Evolutionary conservation across 2,113 vertebrate genomes (phyloP).

Genomic region (Poeciliopsis prolifica): DNA sequence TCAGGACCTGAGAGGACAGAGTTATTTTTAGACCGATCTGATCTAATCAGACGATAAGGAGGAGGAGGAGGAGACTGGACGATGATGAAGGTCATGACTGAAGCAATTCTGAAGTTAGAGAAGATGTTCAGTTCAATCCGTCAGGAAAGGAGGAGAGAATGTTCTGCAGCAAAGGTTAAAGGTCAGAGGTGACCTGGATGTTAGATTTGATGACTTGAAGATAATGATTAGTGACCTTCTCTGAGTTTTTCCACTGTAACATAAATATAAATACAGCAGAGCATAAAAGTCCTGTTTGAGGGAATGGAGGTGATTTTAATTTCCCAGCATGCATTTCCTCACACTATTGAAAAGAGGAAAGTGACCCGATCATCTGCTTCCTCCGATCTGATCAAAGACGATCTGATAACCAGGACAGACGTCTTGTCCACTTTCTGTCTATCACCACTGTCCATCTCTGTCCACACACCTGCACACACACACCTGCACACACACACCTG

Average conservation of each 20-base stretch:
- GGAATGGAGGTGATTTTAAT: not conserved
- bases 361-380: constrained; percentile 29
- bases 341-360: constrained; percentile 1
- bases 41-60: constrained; percentile 7
- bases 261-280: not conserved
- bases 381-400: constrained; percentile 45
- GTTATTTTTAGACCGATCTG: constrained; percentile 41
- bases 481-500: no score
- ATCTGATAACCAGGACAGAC: constrained; percentile 33
- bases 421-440: not conserved
- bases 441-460: not conserved
- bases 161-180: no score
- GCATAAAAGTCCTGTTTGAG: not conserved
- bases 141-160: no score
- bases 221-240: not conserved
- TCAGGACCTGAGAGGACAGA: constrained; percentile 7
- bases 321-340: constrained; percentile 39
- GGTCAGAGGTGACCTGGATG: no score
- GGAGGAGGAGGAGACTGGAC: constrained; percentile 12
- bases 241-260: not conserved
- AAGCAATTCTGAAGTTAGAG: not conserved
- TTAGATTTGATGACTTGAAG: not conserved
- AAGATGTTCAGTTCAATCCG: no score
- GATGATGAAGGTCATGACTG: constrained; percentile 4
- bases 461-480: no score